Conservation (phyloP, 2,797 vertebrate species). For the Rhinella marina region DNA sequence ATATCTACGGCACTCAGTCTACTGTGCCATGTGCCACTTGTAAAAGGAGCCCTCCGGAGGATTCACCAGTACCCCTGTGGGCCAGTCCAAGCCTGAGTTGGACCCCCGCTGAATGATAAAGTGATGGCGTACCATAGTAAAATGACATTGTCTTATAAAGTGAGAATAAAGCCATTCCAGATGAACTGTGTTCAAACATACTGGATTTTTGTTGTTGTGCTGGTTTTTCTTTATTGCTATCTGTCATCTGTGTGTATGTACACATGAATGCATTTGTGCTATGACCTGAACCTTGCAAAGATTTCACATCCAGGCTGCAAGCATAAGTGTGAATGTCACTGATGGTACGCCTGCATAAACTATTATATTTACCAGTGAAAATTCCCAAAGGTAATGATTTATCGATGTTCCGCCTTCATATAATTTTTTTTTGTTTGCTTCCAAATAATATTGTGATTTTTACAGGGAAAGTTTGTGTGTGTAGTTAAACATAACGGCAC, state of each 20-base stretch:
- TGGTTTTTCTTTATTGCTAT: constrained; percentile 1
- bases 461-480: constrained; percentile 48
- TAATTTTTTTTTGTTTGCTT: constrained; percentile 36
- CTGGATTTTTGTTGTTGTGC: background rate
- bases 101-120: background rate
- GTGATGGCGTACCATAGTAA: background rate
- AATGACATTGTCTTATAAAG: background rate
- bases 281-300: constrained; percentile 22
- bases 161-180: background rate
- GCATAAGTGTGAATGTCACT: constrained; percentile 53
- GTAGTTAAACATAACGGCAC: constrained; percentile 54
- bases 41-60: too few species aligned
- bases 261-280: background rate
- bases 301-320: constrained; percentile 20
- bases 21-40: too few species aligned
- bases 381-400: constrained; percentile 39
- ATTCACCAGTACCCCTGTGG: too few species aligned
- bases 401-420: constrained; percentile 31
- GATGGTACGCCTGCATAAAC: constrained; percentile 26
- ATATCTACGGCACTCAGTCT: too few species aligned
- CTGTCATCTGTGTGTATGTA: background rate
- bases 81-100: too few species aligned
- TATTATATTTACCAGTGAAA: constrained; percentile 45
- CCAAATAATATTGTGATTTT: constrained; percentile 47
- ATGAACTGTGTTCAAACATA: background rate